Percentiles rank a stretch among this genome's conserved stretches.
These are phyloP conservation scores for Coturnix japonica DNA, from an alignment of 2,113 vertebrate species.

Conservation along the genomic window DNA sequence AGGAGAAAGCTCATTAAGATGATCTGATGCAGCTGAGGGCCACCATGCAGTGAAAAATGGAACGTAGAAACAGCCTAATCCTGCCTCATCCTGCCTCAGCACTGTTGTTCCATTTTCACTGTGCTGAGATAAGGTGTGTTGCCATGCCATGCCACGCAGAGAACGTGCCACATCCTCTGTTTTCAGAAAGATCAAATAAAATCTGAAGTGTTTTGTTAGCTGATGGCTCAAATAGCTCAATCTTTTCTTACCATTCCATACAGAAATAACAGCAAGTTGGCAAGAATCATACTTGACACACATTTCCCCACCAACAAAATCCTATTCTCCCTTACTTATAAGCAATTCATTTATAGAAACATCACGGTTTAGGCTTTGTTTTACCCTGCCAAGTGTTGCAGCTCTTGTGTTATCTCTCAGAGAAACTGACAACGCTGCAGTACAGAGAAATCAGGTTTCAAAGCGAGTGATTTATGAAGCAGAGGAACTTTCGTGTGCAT, in stretches of 20 bases:
- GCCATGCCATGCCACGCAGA: not conserved
- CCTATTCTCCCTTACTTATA: not conserved
- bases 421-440: conserved; percentile 6
- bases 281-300: not conserved
- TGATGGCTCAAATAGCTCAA: not conserved
- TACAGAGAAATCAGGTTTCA: conserved; percentile 38
- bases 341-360: not conserved
- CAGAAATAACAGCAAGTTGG: not conserved
- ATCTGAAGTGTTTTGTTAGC: not conserved
- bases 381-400: not conserved
- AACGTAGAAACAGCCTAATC: not conserved
- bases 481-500: not conserved
- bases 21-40: not conserved
- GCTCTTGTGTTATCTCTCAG: not conserved
- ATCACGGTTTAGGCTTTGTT: not conserved
- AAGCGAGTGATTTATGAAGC: conserved; percentile 48
- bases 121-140: not conserved
- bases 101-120: rapidly evolving
- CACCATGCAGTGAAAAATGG: not conserved
- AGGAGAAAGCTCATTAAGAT: not conserved
- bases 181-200: not conserved
- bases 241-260: not conserved
- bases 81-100: not conserved
- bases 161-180: not conserved
- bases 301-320: not conserved